Base-by-base conservation (phyloP, 2,797 vertebrate species). In the Stomatorhinus walkeri region DNA sequence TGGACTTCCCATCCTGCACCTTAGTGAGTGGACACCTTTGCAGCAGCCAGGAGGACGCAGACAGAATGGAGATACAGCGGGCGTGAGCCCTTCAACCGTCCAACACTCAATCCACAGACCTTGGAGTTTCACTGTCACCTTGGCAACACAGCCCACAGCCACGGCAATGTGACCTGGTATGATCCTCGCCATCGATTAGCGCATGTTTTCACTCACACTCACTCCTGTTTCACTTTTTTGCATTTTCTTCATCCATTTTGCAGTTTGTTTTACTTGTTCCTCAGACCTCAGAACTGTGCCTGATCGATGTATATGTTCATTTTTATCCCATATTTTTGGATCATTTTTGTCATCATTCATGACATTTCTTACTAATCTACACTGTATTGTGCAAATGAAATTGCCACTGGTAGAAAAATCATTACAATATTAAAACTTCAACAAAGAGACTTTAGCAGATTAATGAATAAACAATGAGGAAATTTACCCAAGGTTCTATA, bases 111-210 rank as follows among this genome's bases (percentile, higher is more conserved):
- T 24, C 92, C 96, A 89, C 96, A 97, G 93, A 94, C 95, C 94
- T 95, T 97, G 95, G 95, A 97, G 96, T 95, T 97, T 93, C 96
- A 97, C 94, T 97, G 97, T 95, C 96, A 96, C 96, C 96, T 97
- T 94, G 96, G 97, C 95, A 95, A 96, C 94, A 92, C 93, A 91
- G 95, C 91, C 88, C 88, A 52, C 87, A 88, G 89, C 94, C 94
- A 95, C 89, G 94, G 96, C 95, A 97, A 95, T 93, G 95, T 95
- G 93, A 95, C 96, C 94, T 96, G 97, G 95, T 96, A 96, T 93
- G 96, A 94, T 93, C 94, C 94, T 93, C 92, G 93, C 92, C 94
- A 93, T 94, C 94, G 92, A 93, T 94, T 91, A 89, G 83, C 46
- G 89, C 87, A 87, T 87, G 90, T 85, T 88, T 88, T 79, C 87